Percentiles rank a stretch among this genome's conserved stretches.
phyloP scores from a whole-genome alignment of 1,140 invertebrate genomes.

The Pseudomyrmex concolor region DNA sequence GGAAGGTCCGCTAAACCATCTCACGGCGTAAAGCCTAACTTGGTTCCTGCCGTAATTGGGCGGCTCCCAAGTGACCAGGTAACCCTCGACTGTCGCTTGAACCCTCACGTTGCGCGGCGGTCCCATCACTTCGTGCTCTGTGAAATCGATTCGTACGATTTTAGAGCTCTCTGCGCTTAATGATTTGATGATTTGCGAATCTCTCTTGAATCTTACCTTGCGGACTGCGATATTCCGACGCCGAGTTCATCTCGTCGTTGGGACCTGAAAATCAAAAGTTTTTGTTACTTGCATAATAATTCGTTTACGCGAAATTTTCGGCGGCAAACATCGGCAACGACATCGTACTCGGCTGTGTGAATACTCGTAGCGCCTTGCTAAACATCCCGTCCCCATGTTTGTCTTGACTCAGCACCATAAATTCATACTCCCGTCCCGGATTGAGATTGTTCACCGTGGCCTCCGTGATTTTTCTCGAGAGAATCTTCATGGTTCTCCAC shows the following conservation, averaged over 20 bases:
- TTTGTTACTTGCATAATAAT: neutral
- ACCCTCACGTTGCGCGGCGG: conserved; percentile 89
- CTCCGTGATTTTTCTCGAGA: conserved; percentile 89
- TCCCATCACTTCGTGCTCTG: conserved; percentile 83
- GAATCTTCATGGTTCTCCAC: conserved; percentile 91
- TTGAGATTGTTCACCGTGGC: conserved; percentile 92
- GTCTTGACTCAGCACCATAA: conserved; percentile 96
- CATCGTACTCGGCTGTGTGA: conserved; percentile 87
- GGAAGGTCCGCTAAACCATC: conserved; percentile 87
- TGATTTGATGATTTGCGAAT: neutral
- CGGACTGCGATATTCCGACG: conserved; percentile 77
- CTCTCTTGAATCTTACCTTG: too few species aligned
- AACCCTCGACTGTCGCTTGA: conserved; percentile 87
- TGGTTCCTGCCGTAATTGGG: conserved; percentile 87
- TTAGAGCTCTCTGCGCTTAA: neutral
- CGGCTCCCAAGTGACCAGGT: conserved; percentile 90
- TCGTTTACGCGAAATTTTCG: too few species aligned
- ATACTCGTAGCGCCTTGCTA: conserved; percentile 92
- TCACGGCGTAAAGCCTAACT: conserved; percentile 87
- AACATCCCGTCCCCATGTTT: conserved; percentile 95
- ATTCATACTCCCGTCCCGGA: conserved; percentile 93
- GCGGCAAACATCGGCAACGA: too few species aligned
- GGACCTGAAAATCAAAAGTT: conserved; percentile 66
- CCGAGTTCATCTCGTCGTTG: conserved; percentile 75
- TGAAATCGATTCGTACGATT: neutral